Evolutionary conservation across 2,888 invertebrate genomes (phyloP).

Genomic region (Pasiphila rectangulata): DNA sequence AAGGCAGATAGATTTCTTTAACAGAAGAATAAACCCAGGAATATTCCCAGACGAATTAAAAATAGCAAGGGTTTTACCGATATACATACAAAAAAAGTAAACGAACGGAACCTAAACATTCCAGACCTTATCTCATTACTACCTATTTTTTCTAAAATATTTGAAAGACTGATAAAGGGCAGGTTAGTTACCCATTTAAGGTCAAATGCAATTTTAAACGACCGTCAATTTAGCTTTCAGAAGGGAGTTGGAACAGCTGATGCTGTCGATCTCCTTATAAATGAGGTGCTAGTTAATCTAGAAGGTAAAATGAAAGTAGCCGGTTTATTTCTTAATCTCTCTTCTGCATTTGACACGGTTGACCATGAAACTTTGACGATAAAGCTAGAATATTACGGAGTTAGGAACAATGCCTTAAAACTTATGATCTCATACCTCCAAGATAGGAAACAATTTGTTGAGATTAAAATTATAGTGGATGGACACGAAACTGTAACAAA

Average conservation of each 20-base stretch:
- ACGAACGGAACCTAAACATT: constrained; percentile 4
- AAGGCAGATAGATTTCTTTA: constrained; percentile 13
- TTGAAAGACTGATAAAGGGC: constrained; percentile 2
- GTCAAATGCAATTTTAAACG: background rate
- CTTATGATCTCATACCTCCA: constrained; percentile 2
- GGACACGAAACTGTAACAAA: background rate
- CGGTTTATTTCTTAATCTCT: constrained; percentile 1
- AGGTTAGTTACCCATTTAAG: background rate
- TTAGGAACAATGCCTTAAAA: background rate
- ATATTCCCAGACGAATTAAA: constrained; percentile 5
- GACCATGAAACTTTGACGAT: background rate
- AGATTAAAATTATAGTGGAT: background rate
- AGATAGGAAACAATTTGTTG: background rate
- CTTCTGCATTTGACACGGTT: too few relatives aligned
- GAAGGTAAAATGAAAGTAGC: constrained; percentile 1
- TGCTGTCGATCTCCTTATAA: background rate
- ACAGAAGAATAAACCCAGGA: constrained; percentile 5
- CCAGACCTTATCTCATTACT: constrained; percentile 6
- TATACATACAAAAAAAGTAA: background rate
- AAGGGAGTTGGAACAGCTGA: background rate
- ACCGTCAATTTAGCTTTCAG: background rate
- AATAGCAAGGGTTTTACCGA: constrained; percentile 1
- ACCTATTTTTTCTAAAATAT: constrained; percentile 3
- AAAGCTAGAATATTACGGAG: background rate
- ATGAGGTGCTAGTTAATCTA: background rate